Percentiles rank a stretch among this genome's conserved stretches.
Evolutionary conservation across 2,888 invertebrate species (phyloP).

Genomic region (Drosophila merina): DNA sequence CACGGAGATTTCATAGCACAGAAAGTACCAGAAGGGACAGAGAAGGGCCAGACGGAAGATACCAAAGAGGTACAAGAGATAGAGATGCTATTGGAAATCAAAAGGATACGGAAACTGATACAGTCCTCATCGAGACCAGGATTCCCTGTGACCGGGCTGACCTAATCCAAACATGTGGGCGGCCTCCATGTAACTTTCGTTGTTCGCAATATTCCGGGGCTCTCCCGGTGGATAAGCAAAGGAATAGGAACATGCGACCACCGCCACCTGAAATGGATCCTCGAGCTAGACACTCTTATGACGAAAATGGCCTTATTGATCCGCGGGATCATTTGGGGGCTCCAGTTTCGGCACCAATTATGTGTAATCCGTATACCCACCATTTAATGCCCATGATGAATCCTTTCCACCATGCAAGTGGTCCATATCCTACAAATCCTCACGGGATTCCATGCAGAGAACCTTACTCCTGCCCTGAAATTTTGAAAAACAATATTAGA

Average conservation of each 20-base stretch:
- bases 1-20: constrained; percentile 4
- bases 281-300: not conserved
- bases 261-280: not conserved
- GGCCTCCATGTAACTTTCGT: constrained; percentile 8
- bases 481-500: constrained; percentile 2
- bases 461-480: not conserved
- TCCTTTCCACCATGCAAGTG: not conserved
- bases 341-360: not conserved
- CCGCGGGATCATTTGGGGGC: constrained; percentile 2
- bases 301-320: constrained; percentile 9
- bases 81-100: not conserved
- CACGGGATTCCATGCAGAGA: not conserved
- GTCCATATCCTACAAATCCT: not conserved
- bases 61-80: not conserved
- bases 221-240: not conserved
- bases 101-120: not conserved
- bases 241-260: not conserved
- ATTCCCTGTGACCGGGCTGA: constrained; percentile 7
- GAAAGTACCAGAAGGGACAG: not conserved
- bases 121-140: constrained; percentile 11
- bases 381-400: not conserved
- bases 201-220: not conserved
- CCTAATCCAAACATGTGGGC: constrained; percentile 5
- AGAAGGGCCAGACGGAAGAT: too few relatives aligned
- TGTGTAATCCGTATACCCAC: not conserved